A percentile compares a stretch with the other conserved stretches of the same genome.
Evolutionary conservation across 2,888 invertebrate species (phyloP).

Genomic region (Drosophila helvetica): DNA sequence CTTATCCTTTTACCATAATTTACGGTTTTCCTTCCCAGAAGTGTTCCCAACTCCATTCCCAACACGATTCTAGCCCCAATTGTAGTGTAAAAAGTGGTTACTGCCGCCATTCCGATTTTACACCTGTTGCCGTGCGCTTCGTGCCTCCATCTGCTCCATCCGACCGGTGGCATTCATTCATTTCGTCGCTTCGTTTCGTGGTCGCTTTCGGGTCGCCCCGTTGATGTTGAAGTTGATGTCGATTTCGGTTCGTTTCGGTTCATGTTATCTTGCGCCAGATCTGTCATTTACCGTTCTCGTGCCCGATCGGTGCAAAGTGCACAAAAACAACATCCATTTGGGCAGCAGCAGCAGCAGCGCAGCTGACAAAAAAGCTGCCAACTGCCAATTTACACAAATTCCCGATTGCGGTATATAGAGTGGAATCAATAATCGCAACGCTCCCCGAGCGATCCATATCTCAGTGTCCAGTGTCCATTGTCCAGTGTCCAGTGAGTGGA

Average conservation of each 20-base stretch:
- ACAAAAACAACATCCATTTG: not conserved
- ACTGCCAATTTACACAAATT: slow-evolving; percentile 7
- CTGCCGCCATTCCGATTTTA: too few relatives aligned
- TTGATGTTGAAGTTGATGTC: slow-evolving; percentile 18
- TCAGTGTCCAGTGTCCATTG: not conserved
- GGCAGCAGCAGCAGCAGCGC: not conserved
- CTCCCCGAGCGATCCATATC: slow-evolving; percentile 5
- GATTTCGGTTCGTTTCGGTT: slow-evolving; percentile 21
- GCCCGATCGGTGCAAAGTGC: slow-evolving; percentile 36
- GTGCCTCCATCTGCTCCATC: slow-evolving; percentile 21
- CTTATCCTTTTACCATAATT: too few relatives aligned
- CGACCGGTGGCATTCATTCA: not conserved
- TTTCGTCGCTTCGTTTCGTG: slow-evolving; percentile 17
- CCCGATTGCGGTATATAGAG: slow-evolving; percentile 17
- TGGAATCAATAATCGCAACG: slow-evolving; percentile 13
- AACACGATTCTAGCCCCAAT: too few relatives aligned
- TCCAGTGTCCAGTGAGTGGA: slow-evolving; percentile 12
- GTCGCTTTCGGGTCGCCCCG: slow-evolving; percentile 7
- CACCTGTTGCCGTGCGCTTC: slow-evolving; percentile 75
- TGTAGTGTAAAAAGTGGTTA: too few relatives aligned
- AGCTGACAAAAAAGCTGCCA: slow-evolving; percentile 15
- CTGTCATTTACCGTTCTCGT: slow-evolving; percentile 71
- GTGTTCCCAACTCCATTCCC: too few relatives aligned
- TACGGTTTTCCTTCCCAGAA: too few relatives aligned
- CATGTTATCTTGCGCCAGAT: slow-evolving; percentile 72